These are phyloP conservation scores for Thumatha senex DNA, from an alignment of 2,888 invertebrate species.

Conservation along the genomic window DNA sequence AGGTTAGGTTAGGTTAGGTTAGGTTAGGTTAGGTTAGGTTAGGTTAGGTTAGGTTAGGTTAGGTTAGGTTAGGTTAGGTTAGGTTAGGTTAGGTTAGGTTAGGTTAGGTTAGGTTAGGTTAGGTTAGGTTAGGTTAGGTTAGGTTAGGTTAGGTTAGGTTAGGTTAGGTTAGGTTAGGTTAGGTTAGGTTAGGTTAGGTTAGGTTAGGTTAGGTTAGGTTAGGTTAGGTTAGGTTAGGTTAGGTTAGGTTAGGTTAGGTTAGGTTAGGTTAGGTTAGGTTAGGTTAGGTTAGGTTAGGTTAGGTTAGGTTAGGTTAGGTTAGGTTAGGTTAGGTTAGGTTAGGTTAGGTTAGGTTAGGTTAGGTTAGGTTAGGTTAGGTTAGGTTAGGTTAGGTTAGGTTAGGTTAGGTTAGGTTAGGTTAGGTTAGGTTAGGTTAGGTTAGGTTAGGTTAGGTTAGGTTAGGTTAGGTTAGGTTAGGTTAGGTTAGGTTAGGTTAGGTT, in stretches of 20 bases:
- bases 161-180: not conserved
- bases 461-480: constrained; percentile 10
- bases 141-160: no score
- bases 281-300: constrained; percentile 26
- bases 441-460: constrained; percentile 6
- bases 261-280: constrained; percentile 19
- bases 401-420: constrained; percentile 5
- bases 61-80: constrained; percentile 12
- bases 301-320: constrained; percentile 37
- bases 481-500: constrained; percentile 11
- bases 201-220: constrained; percentile 4
- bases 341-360: constrained; percentile 31
- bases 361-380: constrained; percentile 23
- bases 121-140: no score
- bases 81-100: no score
- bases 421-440: constrained; percentile 5
- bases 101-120: no score
- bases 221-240: constrained; percentile 19
- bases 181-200: constrained; percentile 8
- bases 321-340: constrained; percentile 29
- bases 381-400: constrained; percentile 6
- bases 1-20: constrained; percentile 19
- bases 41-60: constrained; percentile 8
- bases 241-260: constrained; percentile 9
- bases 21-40: constrained; percentile 8